A percentile compares a stretch with the other conserved stretches of the same genome.
These are phyloP conservation scores for Podabrus alpinus DNA, from an alignment of 2,888 invertebrate genomes.

Conservation along the genomic window DNA sequence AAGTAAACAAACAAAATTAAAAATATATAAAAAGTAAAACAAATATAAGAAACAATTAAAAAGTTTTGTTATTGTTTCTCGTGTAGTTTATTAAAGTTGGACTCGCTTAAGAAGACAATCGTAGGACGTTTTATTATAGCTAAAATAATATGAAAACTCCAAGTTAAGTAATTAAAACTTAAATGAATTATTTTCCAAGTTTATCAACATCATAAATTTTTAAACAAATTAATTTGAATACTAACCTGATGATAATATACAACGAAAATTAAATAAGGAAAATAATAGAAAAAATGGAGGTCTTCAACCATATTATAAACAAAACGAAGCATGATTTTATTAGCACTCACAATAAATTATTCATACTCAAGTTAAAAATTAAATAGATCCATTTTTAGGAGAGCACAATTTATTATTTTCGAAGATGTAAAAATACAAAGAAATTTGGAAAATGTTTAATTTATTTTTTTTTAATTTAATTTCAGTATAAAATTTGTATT, in stretches of 20 bases:
- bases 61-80: conserved; percentile 2
- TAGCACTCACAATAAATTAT: neutral
- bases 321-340: neutral
- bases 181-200: neutral
- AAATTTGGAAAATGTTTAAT: too few species aligned
- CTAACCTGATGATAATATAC: neutral
- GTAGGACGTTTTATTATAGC: neutral
- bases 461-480: too few species aligned
- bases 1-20: neutral
- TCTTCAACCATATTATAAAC: neutral
- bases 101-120: neutral
- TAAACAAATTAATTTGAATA: neutral
- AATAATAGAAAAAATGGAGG: neutral
- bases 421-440: too few species aligned
- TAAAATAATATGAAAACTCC: neutral
- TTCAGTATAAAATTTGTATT: too few species aligned
- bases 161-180: neutral
- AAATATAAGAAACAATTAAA: conserved; percentile 4
- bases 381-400: neutral
- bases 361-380: neutral
- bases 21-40: neutral
- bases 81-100: neutral
- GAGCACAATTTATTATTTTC: too few species aligned
- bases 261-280: neutral
- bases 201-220: neutral